A percentile compares a stretch with the other conserved stretches of the same genome.
phyloP scores from a whole-genome alignment of 2,888 invertebrate species.

The Phengaris alcon region DNA sequence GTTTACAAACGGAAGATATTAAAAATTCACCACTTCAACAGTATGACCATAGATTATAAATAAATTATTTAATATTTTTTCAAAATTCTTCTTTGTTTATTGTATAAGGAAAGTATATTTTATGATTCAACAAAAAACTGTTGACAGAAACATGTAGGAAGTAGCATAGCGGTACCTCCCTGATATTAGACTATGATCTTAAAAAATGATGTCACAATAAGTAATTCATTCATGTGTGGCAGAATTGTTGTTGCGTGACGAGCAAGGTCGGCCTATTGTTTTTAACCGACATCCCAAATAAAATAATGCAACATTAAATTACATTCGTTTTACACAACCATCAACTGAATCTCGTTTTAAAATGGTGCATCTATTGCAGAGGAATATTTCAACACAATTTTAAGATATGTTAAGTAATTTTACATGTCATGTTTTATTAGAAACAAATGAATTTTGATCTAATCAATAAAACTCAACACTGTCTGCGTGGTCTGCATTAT shows the following conservation, averaged over 20 bases:
- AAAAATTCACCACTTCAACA: neutral
- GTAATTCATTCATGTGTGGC: constrained; percentile 19
- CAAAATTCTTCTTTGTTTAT: neutral
- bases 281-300: constrained; percentile 6
- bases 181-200: constrained; percentile 14
- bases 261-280: constrained; percentile 25
- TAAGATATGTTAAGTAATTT: constrained; percentile 4
- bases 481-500: too few relatives aligned
- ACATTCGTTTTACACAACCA: neutral
- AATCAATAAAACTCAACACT: too few relatives aligned
- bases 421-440: neutral
- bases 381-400: neutral
- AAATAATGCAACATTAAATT: constrained; percentile 10
- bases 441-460: too few relatives aligned
- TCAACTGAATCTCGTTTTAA: neutral
- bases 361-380: neutral
- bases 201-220: constrained; percentile 25
- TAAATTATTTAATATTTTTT: neutral
- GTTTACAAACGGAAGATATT: too few relatives aligned
- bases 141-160: neutral
- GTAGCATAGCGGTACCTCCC: neutral
- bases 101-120: neutral
- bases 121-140: neutral
- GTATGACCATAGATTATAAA: neutral
- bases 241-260: constrained; percentile 19